Conservation (phyloP, 2,797 vertebrate genomes). For the Distichodus sexfasciatus region DNA sequence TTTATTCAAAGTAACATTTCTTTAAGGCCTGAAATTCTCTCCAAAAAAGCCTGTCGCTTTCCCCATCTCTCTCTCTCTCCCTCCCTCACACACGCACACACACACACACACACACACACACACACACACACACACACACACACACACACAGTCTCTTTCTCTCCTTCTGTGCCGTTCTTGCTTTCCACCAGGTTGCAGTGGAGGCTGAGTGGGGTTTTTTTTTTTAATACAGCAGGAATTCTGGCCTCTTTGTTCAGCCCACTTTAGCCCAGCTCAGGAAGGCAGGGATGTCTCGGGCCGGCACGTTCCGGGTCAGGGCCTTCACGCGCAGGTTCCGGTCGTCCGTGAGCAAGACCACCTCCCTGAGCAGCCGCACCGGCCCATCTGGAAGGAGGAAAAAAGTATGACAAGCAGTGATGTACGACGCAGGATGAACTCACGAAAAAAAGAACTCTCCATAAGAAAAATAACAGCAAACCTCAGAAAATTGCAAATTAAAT, state of each 20-base stretch:
- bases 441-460: background rate
- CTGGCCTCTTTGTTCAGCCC: constrained; percentile 77
- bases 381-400: constrained; percentile 69
- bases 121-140: constrained; percentile 38
- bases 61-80: no score
- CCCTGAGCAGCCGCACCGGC: constrained; percentile 86
- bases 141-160: constrained; percentile 35
- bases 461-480: background rate
- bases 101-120: constrained; percentile 38
- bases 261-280: constrained; percentile 89
- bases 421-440: background rate
- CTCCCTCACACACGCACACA: no score
- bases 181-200: constrained; percentile 61
- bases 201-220: constrained; percentile 74
- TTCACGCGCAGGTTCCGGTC: constrained; percentile 97
- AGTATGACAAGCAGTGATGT: background rate
- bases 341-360: constrained; percentile 95
- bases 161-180: constrained; percentile 54
- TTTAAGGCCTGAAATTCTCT: constrained; percentile 17
- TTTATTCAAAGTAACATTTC: constrained; percentile 16
- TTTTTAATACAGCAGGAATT: constrained; percentile 51
- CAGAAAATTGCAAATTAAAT: background rate
- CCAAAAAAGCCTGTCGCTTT: constrained; percentile 12
- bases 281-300: constrained; percentile 93
- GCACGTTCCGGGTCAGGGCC: constrained; percentile 94